These are phyloP conservation scores for Drosophila pseudoobscura DNA, from an alignment of 1,140 invertebrate genomes.

Conservation along the genomic window DNA sequence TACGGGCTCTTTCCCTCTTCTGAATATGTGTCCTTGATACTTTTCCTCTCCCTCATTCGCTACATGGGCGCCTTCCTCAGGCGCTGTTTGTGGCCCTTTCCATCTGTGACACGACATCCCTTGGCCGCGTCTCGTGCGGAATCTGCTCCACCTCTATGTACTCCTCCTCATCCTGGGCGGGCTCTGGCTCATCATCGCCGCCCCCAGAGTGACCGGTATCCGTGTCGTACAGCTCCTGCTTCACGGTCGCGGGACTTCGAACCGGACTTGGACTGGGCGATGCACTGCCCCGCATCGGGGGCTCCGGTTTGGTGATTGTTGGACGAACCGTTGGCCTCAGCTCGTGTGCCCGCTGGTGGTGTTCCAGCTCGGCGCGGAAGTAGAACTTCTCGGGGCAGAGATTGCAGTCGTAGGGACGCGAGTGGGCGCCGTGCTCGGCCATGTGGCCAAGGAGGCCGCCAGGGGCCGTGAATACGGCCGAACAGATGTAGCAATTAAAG, in stretches of 20 bases:
- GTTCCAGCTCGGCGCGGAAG: constrained; percentile 95
- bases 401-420: constrained; percentile 92
- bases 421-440: constrained; percentile 90
- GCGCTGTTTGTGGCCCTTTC: constrained; percentile 69
- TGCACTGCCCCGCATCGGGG: constrained; percentile 8
- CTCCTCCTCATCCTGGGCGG: constrained; percentile 73
- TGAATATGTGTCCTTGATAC: background rate
- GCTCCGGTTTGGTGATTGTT: constrained; percentile 38
- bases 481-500: constrained; percentile 94
- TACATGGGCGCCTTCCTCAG: background rate
- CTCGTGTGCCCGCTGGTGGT: constrained; percentile 86
- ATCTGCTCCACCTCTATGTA: constrained; percentile 83
- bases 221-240: constrained; percentile 67
- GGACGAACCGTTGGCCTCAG: constrained; percentile 14
- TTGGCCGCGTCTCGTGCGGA: constrained; percentile 52
- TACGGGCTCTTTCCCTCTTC: background rate
- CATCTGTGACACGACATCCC: constrained; percentile 36
- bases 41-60: constrained; percentile 3
- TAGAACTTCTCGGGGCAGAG: constrained; percentile 94
- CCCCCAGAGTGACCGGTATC: constrained; percentile 31
- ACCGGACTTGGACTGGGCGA: constrained; percentile 42
- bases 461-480: constrained; percentile 92
- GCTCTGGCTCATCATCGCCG: constrained; percentile 12
- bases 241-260: constrained; percentile 50
- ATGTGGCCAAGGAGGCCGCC: constrained; percentile 92